A percentile compares a stretch with the other conserved stretches of the same genome.
Conservation (phyloP, 2,888 invertebrate species). For the Hydropsyche betteni region DNA sequence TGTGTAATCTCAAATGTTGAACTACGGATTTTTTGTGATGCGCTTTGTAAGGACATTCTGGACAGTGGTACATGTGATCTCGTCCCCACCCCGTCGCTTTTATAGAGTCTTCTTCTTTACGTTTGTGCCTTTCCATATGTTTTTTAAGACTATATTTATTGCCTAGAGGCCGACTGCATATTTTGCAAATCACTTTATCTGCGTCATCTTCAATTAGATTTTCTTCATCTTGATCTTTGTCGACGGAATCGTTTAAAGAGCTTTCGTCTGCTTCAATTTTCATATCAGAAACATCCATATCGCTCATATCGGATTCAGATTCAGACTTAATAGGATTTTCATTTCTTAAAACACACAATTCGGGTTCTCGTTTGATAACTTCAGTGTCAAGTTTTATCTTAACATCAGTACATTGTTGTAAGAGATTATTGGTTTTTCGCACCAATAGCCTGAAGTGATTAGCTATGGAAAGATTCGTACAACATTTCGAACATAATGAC, state of each 20-base stretch:
- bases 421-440: not conserved
- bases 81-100: conserved; percentile 61
- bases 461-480: not conserved
- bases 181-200: conserved; percentile 29
- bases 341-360: not conserved
- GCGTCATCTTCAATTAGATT: not conserved
- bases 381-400: too few species aligned
- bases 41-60: conserved; percentile 61
- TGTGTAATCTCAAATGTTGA: conserved; percentile 62
- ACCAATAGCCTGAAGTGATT: not conserved
- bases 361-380: not conserved
- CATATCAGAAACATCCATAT: not conserved
- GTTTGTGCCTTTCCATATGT: conserved; percentile 59
- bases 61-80: conserved; percentile 60
- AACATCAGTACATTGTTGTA: not conserved
- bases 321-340: not conserved
- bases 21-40: conserved; percentile 63
- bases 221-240: not conserved
- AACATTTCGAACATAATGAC: not conserved
- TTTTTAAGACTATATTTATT: conserved; percentile 54
- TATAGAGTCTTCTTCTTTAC: conserved; percentile 56
- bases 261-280: too few species aligned
- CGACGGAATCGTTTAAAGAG: too few species aligned
- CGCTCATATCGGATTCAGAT: not conserved
- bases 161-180: conserved; percentile 44